phyloP scores from a whole-genome alignment of 2,888 invertebrate species.

The Pollenia labialis region DNA sequence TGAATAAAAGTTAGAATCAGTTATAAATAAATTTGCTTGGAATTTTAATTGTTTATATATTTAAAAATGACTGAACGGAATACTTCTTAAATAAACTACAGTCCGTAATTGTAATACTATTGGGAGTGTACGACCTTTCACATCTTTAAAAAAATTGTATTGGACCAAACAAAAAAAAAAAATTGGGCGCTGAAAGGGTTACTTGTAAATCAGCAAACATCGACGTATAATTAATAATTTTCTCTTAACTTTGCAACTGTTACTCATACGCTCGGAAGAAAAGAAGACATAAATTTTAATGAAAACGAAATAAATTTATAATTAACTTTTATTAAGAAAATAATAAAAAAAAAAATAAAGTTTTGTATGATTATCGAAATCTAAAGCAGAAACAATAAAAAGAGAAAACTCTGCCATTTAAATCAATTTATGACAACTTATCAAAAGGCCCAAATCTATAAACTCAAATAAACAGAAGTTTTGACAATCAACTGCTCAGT shows the following conservation, averaged over 20 bases:
- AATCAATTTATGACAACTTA: conserved; percentile 70
- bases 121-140: too few relatives aligned
- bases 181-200: background rate
- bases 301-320: conserved; percentile 2
- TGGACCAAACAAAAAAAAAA: too few relatives aligned
- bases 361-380: conserved; percentile 29
- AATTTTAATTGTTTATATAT: too few relatives aligned
- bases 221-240: conserved; percentile 34
- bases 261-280: conserved; percentile 33
- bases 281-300: background rate
- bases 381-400: conserved; percentile 43
- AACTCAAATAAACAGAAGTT: conserved; percentile 52
- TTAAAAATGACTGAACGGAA: too few relatives aligned
- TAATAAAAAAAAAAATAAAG: background rate
- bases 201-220: background rate
- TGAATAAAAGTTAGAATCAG: too few relatives aligned
- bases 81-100: too few relatives aligned
- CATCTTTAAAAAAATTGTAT: too few relatives aligned
- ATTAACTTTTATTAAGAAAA: background rate
- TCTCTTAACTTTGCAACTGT: background rate
- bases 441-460: conserved; percentile 59
- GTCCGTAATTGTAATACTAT: too few relatives aligned
- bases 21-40: too few relatives aligned
- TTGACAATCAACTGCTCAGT: conserved; percentile 37
- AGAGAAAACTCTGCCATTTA: conserved; percentile 47